Percentiles rank a stretch among this genome's conserved stretches.
Evolutionary conservation across 2,888 invertebrate species (phyloP).

Genomic region (Drosophila fulvimacula): DNA sequence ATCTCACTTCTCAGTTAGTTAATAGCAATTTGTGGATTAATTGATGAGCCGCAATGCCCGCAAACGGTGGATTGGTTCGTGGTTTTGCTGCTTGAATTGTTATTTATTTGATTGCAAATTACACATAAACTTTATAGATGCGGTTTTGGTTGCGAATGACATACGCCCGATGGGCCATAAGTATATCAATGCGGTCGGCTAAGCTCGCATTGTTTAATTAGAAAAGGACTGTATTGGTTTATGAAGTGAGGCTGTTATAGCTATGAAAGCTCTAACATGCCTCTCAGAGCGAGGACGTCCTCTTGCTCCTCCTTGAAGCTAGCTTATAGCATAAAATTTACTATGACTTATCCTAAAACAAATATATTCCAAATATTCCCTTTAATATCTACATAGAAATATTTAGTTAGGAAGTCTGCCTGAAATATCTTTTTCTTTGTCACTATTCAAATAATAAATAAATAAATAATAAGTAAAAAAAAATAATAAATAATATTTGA

Average conservation of each 20-base stretch:
- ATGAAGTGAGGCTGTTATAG: no score
- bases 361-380: no score
- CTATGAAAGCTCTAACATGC: no score
- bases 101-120: conserved; percentile 16
- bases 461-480: no score
- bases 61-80: conserved; percentile 15
- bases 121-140: neutral
- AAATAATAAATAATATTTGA: no score
- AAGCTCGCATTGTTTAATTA: neutral
- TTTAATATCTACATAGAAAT: no score
- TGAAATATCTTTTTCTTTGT: no score
- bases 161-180: neutral
- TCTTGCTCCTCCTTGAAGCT: neutral
- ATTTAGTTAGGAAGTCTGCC: no score
- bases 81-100: conserved; percentile 30
- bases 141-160: neutral
- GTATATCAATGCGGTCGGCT: neutral
- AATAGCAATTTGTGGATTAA: conserved; percentile 45
- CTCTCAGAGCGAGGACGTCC: no score
- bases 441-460: no score
- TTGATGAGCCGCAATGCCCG: conserved; percentile 25
- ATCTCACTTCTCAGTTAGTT: conserved; percentile 32
- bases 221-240: no score
- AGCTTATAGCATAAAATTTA: neutral
- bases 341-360: no score